A percentile compares a stretch with the other conserved stretches of the same genome.
phyloP scores from a whole-genome alignment of 2,797 vertebrate species.

The Sphenopsis melanotis region DNA sequence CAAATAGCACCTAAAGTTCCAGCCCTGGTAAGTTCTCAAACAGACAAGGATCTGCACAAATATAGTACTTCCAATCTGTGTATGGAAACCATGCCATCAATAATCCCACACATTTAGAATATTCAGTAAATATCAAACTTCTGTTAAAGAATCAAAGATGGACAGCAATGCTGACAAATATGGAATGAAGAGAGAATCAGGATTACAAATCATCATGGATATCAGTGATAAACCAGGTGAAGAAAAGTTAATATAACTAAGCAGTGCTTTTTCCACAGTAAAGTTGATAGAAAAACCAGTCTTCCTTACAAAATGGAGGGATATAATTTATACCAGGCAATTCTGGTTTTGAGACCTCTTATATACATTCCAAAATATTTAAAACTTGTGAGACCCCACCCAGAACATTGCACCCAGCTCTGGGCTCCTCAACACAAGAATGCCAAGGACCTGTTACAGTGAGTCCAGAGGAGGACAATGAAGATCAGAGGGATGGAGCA shows the following conservation, averaged over 20 bases:
- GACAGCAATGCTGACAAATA: not conserved
- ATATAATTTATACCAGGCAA: not conserved
- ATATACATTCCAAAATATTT: not conserved
- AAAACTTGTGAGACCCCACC: not conserved
- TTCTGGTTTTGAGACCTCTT: not conserved
- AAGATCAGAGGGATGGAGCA: not conserved
- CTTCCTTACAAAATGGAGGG: not conserved
- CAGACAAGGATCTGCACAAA: constrained; percentile 6
- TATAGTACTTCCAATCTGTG: constrained; percentile 34
- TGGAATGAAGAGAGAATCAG: not conserved
- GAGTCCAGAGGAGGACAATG: not conserved
- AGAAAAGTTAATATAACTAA: not conserved
- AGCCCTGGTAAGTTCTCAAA: not conserved
- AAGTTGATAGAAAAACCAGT: not conserved
- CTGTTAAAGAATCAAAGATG: not conserved
- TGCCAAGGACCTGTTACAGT: not conserved
- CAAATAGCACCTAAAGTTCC: not conserved
- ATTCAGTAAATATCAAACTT: constrained; percentile 27
- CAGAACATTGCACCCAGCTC: not conserved
- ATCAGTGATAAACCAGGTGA: not conserved
- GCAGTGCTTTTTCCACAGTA: not conserved
- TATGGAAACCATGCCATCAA: constrained; percentile 39
- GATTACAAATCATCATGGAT: not conserved
- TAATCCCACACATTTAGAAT: constrained; percentile 29
- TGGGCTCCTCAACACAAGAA: not conserved